A percentile compares a stretch with the other conserved stretches of the same genome.
phyloP scores from a whole-genome alignment of 2,888 invertebrate genomes.

The Sesia apiformis region DNA sequence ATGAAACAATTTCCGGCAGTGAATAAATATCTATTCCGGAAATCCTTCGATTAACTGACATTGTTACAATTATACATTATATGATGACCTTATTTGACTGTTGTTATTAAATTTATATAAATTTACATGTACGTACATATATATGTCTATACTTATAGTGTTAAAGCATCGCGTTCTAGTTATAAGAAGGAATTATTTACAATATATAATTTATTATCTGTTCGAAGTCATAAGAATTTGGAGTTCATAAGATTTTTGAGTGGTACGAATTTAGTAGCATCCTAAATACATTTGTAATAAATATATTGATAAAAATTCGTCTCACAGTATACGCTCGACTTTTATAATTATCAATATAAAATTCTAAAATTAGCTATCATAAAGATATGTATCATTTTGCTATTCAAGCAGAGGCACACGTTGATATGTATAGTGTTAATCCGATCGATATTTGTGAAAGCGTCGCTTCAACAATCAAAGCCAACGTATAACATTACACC shows the following conservation, averaged over 20 bases:
- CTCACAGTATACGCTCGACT: constrained; percentile 55
- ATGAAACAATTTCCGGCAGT: background rate
- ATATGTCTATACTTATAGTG: constrained; percentile 27
- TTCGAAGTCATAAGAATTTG: constrained; percentile 70
- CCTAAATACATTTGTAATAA: constrained; percentile 56
- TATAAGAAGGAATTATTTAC: constrained; percentile 59
- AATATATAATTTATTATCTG: constrained; percentile 62
- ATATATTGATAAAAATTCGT: constrained; percentile 64
- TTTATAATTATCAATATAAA: constrained; percentile 45
- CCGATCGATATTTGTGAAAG: constrained; percentile 38
- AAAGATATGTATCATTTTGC: constrained; percentile 65
- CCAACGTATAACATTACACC: constrained; percentile 23
- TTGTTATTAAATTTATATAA: constrained; percentile 2
- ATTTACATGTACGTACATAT: constrained; percentile 26
- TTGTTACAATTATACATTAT: background rate
- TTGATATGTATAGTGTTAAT: constrained; percentile 67
- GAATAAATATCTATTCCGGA: background rate
- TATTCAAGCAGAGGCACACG: constrained; percentile 71
- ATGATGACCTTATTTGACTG: background rate
- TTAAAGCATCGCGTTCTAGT: constrained; percentile 41
- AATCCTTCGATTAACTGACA: background rate
- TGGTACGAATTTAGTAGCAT: constrained; percentile 61
- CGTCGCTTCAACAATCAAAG: constrained; percentile 62
- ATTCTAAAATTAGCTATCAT: constrained; percentile 60
- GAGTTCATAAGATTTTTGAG: constrained; percentile 69